Evolutionary conservation across 1,140 invertebrate species (phyloP).

Genomic region (Spodoptera litura): DNA sequence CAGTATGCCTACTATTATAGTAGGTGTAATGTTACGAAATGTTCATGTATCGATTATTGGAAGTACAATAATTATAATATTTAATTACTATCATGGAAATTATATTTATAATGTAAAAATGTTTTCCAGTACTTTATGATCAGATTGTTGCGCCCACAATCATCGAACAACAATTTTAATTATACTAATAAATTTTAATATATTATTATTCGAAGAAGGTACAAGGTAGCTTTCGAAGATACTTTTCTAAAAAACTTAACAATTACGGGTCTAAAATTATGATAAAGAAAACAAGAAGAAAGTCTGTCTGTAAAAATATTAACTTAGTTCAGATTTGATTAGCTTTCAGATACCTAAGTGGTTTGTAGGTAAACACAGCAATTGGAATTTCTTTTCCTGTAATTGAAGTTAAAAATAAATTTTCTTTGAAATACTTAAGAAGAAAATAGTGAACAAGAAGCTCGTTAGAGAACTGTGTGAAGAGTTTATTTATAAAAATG

Average conservation of each 20-base stretch:
- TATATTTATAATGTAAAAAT: constrained; percentile 34
- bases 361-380: constrained; percentile 4
- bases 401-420: background rate
- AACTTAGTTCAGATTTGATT: background rate
- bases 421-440: background rate
- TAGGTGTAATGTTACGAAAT: constrained; percentile 39
- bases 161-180: constrained; percentile 14
- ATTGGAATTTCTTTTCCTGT: background rate
- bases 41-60: constrained; percentile 51
- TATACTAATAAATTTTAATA: background rate
- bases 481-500: constrained; percentile 1
- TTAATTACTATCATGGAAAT: constrained; percentile 43
- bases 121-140: constrained; percentile 32
- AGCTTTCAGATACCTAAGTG: background rate
- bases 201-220: background rate
- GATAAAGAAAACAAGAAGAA: background rate
- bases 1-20: constrained; percentile 52
- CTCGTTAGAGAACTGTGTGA: background rate
- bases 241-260: no score
- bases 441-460: constrained; percentile 8
- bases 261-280: background rate
- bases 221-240: constrained; percentile 16
- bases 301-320: background rate
- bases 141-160: constrained; percentile 15
- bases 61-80: constrained; percentile 52